Conservation (phyloP, 1,140 invertebrate species). For the Saccostrea cuccullata region DNA sequence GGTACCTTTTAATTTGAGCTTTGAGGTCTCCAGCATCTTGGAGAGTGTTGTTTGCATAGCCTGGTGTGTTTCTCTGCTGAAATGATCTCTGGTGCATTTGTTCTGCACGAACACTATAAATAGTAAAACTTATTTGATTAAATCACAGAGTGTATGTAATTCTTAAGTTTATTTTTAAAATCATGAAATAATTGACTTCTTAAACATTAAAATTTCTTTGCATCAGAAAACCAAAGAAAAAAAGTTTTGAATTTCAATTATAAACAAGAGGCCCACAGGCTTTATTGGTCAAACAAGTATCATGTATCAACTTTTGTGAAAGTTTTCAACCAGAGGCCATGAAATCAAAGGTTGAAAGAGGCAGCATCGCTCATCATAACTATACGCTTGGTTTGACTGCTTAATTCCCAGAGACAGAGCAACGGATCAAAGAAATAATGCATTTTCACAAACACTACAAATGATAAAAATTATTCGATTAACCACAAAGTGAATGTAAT, state of each 20-base stretch:
- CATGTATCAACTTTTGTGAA: too few species aligned
- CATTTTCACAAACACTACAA: slow-evolving; percentile 84
- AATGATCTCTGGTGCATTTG: slow-evolving; percentile 85
- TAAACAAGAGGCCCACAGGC: too few species aligned
- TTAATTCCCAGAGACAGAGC: too few species aligned
- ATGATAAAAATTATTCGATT: slow-evolving; percentile 17
- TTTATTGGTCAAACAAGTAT: too few species aligned
- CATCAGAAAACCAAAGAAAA: not conserved
- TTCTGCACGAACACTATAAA: slow-evolving; percentile 86
- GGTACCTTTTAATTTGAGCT: slow-evolving; percentile 83
- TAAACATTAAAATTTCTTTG: too few species aligned
- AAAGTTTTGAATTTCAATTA: not conserved
- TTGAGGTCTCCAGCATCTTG: slow-evolving; percentile 85
- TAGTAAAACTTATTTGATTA: slow-evolving; percentile 9
- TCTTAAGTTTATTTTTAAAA: not conserved
- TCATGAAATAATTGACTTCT: not conserved
- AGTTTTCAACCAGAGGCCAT: too few species aligned
- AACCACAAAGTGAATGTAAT: too few species aligned
- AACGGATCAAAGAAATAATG: too few species aligned
- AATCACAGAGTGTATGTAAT: not conserved
- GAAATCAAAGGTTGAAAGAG: too few species aligned
- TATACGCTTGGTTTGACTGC: too few species aligned
- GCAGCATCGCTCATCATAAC: too few species aligned
- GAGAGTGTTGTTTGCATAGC: slow-evolving; percentile 84
- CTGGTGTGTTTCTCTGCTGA: slow-evolving; percentile 82